Conservation (phyloP, 2,113 vertebrate genomes). For the Ictidomys tridecemlineatus region DNA sequence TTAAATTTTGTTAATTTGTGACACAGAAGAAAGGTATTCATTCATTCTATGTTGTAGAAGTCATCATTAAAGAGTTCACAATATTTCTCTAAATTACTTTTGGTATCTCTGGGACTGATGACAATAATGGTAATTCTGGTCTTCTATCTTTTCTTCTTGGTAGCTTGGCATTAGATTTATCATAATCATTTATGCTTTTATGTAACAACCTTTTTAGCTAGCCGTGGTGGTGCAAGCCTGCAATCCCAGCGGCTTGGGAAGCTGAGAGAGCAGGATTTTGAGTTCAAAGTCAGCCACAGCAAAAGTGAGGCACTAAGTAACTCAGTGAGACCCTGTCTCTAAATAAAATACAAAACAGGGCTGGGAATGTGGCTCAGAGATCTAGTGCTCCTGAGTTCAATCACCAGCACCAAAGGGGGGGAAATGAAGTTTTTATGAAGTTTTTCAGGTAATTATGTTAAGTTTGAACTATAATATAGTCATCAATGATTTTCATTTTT, state of each 20-base stretch:
- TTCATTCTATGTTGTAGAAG: not conserved
- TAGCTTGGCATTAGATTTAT: not conserved
- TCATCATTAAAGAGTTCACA: not conserved
- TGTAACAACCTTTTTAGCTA: not conserved
- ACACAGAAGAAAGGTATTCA: not conserved
- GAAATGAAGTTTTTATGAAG: not conserved
- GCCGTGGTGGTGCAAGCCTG: too few relatives aligned
- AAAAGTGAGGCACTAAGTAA: too few relatives aligned
- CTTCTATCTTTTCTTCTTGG: not conserved
- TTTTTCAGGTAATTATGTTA: not conserved
- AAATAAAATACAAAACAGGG: too few relatives aligned
- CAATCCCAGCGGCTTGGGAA: too few relatives aligned
- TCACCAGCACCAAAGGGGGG: too few relatives aligned
- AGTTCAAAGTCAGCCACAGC: too few relatives aligned
- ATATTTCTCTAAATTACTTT: not conserved
- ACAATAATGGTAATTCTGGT: not conserved
- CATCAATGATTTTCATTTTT: not conserved
- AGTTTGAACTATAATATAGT: not conserved
- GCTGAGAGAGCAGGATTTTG: too few relatives aligned
- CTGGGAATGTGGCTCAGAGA: too few relatives aligned
- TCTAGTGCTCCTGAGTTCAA: too few relatives aligned
- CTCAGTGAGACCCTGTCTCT: too few relatives aligned
- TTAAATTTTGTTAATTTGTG: not conserved
- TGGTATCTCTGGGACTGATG: not conserved
- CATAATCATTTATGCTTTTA: not conserved